Evolutionary conservation across 1,140 invertebrate species (phyloP).

Genomic region (Dufourea novaeangliae): DNA sequence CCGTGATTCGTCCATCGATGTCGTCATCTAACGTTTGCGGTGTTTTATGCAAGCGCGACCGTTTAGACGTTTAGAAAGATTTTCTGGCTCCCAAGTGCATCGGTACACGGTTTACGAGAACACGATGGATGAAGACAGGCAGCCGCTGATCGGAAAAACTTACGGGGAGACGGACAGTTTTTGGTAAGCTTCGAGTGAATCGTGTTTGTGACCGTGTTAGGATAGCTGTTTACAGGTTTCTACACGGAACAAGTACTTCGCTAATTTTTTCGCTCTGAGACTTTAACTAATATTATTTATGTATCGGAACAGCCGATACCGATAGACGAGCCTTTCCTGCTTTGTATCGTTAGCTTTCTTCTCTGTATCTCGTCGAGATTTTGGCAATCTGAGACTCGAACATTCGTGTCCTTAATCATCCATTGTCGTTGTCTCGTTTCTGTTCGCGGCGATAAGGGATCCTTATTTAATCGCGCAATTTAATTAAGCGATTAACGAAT

Average conservation of each 20-base stretch:
- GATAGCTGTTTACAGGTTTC: neutral
- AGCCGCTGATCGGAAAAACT: conserved; percentile 54
- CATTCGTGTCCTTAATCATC: no score
- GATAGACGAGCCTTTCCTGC: neutral
- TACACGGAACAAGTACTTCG: neutral
- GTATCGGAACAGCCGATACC: neutral
- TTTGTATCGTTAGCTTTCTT: no score
- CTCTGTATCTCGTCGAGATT: no score
- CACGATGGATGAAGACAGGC: conserved; percentile 61
- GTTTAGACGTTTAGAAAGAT: neutral
- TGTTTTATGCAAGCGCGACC: neutral
- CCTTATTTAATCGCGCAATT: no score
- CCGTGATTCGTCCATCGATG: neutral
- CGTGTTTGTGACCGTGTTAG: neutral
- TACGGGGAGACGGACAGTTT: conserved; percentile 40
- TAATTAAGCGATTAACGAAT: no score
- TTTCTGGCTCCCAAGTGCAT: no score
- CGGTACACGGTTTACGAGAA: conserved; percentile 15
- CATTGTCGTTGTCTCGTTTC: no score
- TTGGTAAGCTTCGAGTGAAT: conserved; percentile 59
- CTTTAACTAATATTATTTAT: neutral
- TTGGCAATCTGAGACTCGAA: no score
- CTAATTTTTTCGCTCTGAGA: no score
- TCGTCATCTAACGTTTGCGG: neutral
- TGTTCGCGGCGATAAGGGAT: no score